Base-by-base conservation (phyloP, 2,888 invertebrate genomes). In the Ochropacha duplaris region DNA sequence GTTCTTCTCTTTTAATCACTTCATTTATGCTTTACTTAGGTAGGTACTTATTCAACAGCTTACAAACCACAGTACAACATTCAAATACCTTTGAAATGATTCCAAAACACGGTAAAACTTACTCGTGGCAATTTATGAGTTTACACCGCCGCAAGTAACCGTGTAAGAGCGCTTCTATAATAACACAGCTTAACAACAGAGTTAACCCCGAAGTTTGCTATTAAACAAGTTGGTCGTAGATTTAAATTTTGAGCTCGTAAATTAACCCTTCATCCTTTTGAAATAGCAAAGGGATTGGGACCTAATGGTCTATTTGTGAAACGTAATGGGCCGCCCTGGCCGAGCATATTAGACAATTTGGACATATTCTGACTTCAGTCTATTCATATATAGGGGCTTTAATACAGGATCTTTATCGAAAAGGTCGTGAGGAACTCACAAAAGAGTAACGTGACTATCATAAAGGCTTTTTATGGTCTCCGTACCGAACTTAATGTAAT, bases 221-320 rank as follows among this genome's bases (percentile, higher is more conserved):
- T 90, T 88, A 88, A 87, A 87, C 87, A 89, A 90, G 87, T 89
- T 88, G 85, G 83, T 81, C 86, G 88, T 91, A 91, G 90, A 92
- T 92, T 92, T 91, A 92, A 90, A 90, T 92, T 91, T 91, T 89
- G 87, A 90, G 90, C 89, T 90, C 89, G 83, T 92, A 92, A 92
- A 91, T 90, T 92, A 90, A 91, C 90, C 92, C 91, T 88, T 87
- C 91, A 88, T 90, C 91, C 92, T 91, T 91, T 90, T 88, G 89
- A 88, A 91, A 91, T 90, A 88, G 92, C 89, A 83, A 90, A 90
- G 90, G 90, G 91, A 90, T 89, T 88, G 90, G 88, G 88, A 86
- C 87, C 85, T 90, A 92, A 92, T 90, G 90, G 92, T 88, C 92
- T 92, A 92, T 92, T 92, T 92, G 91, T 87, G 89, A 88, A 85